These are phyloP conservation scores for Leptinotarsa undecemlineata DNA, from an alignment of 1,140 invertebrate genomes.

Conservation along the genomic window DNA sequence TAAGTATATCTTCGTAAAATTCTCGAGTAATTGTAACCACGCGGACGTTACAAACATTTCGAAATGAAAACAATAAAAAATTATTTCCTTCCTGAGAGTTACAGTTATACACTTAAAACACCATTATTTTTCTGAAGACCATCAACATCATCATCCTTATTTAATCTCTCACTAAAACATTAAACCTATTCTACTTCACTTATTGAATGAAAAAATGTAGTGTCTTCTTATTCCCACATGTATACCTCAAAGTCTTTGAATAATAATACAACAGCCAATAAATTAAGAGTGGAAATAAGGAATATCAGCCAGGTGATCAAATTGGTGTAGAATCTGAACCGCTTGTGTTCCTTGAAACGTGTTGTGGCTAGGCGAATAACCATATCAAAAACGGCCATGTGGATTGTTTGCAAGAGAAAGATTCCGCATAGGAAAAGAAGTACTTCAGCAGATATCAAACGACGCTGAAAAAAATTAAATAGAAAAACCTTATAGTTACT, in stretches of 20 bases:
- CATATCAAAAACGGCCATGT: conserved; percentile 1
- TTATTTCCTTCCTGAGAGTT: too few relatives aligned
- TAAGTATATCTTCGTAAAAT: too few relatives aligned
- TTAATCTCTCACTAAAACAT: too few relatives aligned
- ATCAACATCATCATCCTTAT: too few relatives aligned
- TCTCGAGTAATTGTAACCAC: too few relatives aligned
- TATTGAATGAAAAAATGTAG: background rate
- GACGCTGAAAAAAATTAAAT: background rate
- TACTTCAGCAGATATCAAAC: background rate
- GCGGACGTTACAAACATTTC: too few relatives aligned
- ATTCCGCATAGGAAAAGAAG: background rate
- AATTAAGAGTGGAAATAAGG: background rate
- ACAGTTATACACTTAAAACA: too few relatives aligned
- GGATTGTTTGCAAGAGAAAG: background rate
- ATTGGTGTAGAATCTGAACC: conserved; percentile 6
- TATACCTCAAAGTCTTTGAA: background rate
- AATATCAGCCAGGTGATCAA: background rate
- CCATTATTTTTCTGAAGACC: too few relatives aligned
- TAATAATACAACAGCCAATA: background rate
- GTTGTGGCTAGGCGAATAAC: conserved; percentile 6
- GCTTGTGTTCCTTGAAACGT: conserved; percentile 4
- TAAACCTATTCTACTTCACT: background rate
- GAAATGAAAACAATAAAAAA: too few relatives aligned
- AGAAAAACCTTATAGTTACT: too few relatives aligned
- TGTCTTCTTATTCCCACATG: too few relatives aligned